Conservation (phyloP, 2,797 vertebrate genomes). For the Schizothorax lantsangensis region DNA sequence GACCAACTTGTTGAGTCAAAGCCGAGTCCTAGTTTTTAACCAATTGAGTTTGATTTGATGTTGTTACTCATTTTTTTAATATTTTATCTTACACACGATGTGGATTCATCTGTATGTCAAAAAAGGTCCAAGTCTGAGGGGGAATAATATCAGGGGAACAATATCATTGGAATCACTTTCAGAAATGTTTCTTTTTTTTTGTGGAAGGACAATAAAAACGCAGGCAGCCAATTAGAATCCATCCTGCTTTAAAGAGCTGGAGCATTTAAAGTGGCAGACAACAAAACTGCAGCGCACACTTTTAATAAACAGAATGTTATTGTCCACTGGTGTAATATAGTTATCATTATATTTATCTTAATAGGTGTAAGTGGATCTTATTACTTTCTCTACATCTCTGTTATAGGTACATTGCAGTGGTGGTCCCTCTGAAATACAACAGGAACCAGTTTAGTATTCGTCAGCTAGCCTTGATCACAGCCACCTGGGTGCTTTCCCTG, state of each 20-base stretch:
- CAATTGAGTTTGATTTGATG: background rate
- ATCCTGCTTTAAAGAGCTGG: background rate
- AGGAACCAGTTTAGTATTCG: slow-evolving; percentile 80
- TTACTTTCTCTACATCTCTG: background rate
- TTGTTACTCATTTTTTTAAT: no score
- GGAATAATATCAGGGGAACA: background rate
- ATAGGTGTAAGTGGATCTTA: background rate
- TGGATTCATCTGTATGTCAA: no score
- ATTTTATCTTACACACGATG: no score
- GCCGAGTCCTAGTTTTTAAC: background rate
- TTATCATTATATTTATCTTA: background rate
- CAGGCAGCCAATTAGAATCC: background rate
- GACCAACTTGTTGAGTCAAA: background rate
- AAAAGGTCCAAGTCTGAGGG: background rate
- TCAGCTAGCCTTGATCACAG: slow-evolving; percentile 76
- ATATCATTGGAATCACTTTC: background rate
- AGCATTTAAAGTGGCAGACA: background rate
- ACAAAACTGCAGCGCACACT: background rate
- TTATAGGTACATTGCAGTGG: slow-evolving; percentile 78
- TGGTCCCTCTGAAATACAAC: slow-evolving; percentile 81
- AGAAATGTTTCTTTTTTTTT: no score
- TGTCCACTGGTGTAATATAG: background rate
- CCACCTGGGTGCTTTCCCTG: slow-evolving; percentile 79
- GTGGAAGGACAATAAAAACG: background rate
- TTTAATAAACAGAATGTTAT: background rate